Base-by-base conservation (phyloP, 1,140 invertebrate species). In the Carcinoscorpius rotundicauda region DNA sequence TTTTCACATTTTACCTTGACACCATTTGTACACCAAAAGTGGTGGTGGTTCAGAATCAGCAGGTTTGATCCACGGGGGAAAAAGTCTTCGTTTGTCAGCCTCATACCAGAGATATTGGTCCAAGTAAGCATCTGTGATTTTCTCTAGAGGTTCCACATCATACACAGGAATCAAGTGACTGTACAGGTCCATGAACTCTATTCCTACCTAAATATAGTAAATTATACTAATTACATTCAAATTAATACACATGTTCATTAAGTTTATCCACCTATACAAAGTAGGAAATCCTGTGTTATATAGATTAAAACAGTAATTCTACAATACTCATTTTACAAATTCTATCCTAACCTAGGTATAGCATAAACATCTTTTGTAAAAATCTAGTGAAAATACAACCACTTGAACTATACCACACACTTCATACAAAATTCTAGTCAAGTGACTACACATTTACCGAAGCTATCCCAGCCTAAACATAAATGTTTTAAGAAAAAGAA, bases 71-170 rank as follows among this genome's bases (percentile, higher is more conserved):
- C 97, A 99, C 0, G 94, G 91, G 58, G 97, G 97, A 72, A 99
- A 97, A 4, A 99, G 79, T 50, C 93, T 78, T 49, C 97, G 81
- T 75, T 99, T 99, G 76, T 99, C 97, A 0, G 97, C 95, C 79
- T 99, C 97, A 76, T 99, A 99, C 97, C 97, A 99, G 5, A 99
- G 77, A 79, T 99, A 99, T 77, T 99, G 97, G 82, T 99, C 97
- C 50, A 99, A 79, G 78, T 99, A 99, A n/a, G 97, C 97, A 77
- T 99, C 97, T 0, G 96, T 98, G 49, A 99, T 98, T 79, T 99
- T 99, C 77, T 99, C 97, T 6, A 99, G 79, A 0, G 97, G 97
- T 74, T 99, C 97, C 11, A 99, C 94, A 75, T 99, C 97, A 75
- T 99, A 99, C 0, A 99, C 97, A 0, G 97, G 97, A 64, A 99